Percentiles rank a stretch among this genome's conserved stretches.
These are phyloP conservation scores for Creontiades dilutus DNA, from an alignment of 2,888 invertebrate species.

Conservation along the genomic window DNA sequence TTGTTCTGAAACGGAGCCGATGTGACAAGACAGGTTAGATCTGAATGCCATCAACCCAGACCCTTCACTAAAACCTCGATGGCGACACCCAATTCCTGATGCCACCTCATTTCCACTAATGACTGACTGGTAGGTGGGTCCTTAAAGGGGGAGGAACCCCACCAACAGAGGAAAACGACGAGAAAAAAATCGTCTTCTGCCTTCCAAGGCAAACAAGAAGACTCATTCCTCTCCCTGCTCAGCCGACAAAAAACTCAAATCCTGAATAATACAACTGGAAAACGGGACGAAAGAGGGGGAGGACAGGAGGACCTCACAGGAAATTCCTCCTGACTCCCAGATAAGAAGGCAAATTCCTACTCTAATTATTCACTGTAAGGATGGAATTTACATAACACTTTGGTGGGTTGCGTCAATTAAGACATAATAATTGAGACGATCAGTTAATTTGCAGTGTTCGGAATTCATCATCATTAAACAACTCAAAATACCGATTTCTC, in stretches of 20 bases:
- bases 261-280: constrained; percentile 54
- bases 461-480: neutral
- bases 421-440: constrained; percentile 26
- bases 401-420: neutral
- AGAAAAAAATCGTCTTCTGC: constrained; percentile 40
- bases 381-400: constrained; percentile 1
- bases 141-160: neutral
- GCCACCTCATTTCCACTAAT: constrained; percentile 71
- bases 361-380: constrained; percentile 24
- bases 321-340: constrained; percentile 30
- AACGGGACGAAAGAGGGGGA: neutral
- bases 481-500: neutral
- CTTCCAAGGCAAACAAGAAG: constrained; percentile 56
- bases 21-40: neutral
- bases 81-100: constrained; percentile 62
- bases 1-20: constrained; percentile 16
- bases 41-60: constrained; percentile 15
- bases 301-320: constrained; percentile 46
- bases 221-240: neutral
- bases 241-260: constrained; percentile 48
- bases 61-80: neutral
- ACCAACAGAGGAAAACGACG: neutral
- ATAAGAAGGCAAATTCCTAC: constrained; percentile 41
- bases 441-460: neutral
- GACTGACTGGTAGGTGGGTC: constrained; percentile 56